Percentiles rank a stretch among this genome's conserved stretches.
Evolutionary conservation across 1,140 invertebrate genomes (phyloP).

Genomic region (Adelges cooleyi): DNA sequence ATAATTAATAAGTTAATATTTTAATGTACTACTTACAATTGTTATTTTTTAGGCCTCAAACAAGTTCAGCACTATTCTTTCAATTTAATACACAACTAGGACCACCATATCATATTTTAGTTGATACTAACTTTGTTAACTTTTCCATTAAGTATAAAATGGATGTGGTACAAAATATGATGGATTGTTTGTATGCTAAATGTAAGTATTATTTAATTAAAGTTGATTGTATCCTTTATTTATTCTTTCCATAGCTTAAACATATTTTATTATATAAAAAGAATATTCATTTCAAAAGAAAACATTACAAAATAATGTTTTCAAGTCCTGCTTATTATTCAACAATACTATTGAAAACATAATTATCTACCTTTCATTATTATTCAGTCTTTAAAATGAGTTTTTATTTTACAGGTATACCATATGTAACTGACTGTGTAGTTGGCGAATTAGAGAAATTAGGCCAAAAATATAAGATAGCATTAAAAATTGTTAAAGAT

Average conservation of each 20-base stretch:
- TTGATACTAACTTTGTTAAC: constrained; percentile 99
- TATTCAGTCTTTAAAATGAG: background rate
- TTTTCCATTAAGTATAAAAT: constrained; percentile 98
- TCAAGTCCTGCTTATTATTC: too few species aligned
- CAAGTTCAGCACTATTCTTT: constrained; percentile 89
- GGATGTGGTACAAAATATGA: constrained; percentile 94
- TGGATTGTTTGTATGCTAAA: constrained; percentile 98
- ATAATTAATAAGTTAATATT: too few species aligned
- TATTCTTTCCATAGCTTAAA: too few species aligned
- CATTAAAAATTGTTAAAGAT: constrained; percentile 92
- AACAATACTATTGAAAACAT: background rate
- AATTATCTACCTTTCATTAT: background rate
- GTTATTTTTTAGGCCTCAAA: constrained; percentile 50
- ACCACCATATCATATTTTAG: constrained; percentile 90
- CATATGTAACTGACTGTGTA: constrained; percentile 97
- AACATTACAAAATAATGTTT: too few species aligned
- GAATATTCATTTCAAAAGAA: too few species aligned
- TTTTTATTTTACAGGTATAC: constrained; percentile 51
- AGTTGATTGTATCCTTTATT: too few species aligned
- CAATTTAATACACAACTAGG: constrained; percentile 98
- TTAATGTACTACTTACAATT: too few species aligned
- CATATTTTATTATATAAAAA: too few species aligned
- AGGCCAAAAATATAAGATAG: constrained; percentile 88
- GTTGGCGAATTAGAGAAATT: constrained; percentile 97
- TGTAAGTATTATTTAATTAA: too few species aligned